phyloP scores from a whole-genome alignment of 2,888 invertebrate species.

The Nephrotoma appendiculata region DNA sequence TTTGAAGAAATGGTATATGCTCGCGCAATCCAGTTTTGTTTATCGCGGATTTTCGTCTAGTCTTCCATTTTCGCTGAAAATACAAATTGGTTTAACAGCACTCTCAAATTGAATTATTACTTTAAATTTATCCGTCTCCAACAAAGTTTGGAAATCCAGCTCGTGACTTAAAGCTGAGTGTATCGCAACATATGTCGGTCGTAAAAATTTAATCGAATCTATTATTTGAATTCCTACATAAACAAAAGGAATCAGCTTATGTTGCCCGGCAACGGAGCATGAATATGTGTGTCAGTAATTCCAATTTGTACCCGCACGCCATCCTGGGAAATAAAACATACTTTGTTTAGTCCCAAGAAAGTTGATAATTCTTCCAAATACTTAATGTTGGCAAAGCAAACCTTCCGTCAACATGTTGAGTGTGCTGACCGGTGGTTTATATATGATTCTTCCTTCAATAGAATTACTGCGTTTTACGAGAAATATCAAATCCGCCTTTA shows the following conservation, averaged over 20 bases:
- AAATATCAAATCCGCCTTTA: not conserved
- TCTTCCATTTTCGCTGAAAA: not conserved
- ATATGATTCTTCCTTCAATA: not conserved
- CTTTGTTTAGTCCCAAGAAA: too few species aligned
- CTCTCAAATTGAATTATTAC: not conserved
- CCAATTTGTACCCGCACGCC: not conserved
- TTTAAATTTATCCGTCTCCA: not conserved
- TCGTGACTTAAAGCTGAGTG: not conserved
- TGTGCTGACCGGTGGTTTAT: not conserved
- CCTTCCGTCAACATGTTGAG: not conserved
- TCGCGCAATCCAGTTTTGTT: slow-evolving; percentile 14
- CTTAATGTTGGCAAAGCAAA: not conserved
- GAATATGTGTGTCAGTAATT: too few species aligned
- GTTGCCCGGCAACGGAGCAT: slow-evolving; percentile 9
- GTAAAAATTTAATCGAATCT: not conserved
- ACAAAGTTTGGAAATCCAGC: not conserved
- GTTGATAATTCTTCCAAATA: too few species aligned
- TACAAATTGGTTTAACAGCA: not conserved
- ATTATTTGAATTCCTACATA: slow-evolving; percentile 11
- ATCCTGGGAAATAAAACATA: too few species aligned
- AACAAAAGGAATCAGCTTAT: slow-evolving; percentile 12
- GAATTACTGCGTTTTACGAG: not conserved
- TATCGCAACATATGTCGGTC: slow-evolving; percentile 12
- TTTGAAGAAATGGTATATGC: slow-evolving; percentile 16
- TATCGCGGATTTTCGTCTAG: not conserved